Base-by-base conservation (phyloP, 2,113 vertebrate species). In the Rhodinocichla rosea region DNA sequence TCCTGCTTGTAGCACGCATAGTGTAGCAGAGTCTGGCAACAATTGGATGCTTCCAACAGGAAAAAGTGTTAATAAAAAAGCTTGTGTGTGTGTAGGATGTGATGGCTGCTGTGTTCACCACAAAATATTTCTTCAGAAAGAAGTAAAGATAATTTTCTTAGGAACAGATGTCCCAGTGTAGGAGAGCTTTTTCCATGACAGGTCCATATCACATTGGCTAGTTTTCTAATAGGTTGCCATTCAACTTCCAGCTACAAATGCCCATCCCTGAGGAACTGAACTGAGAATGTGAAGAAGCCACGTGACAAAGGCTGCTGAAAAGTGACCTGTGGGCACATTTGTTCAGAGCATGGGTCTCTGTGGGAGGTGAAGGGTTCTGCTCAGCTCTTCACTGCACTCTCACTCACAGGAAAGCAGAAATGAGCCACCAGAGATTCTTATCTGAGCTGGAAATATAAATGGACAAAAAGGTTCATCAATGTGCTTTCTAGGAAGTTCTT, bases 331-430 rank as follows among this genome's bases (percentile, higher is more conserved):
- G 39, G n/a, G 26, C 15, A 67, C 2, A 1, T 39, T 47, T 1
- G 0, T 4, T 5, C 3, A 1, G 5, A 57, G 9, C 8, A 32
- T 5, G n/a, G 33, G 3, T 35, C 8, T 68, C 18, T 49, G 28
- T 33, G 23, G n/a, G 56, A 85, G 27, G 7, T 45, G 15, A 32
- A 82, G 23, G 30, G 10, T 13, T 59, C 39, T 17, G 18, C 1
- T 30, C 2, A 3, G 26, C 14, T 37, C 23, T 69, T 73, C 53
- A 30, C 5, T 79, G 27, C 10, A 37, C 5, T 23, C 14, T 85
- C 40, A 55, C 32, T 77, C 71, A 39, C 4, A 53, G n/a, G 44
- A 85, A 85, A 89, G n/a, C 28, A 85, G n/a, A 93, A 77, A 9
- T 49, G 21, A 86, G 13, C 12, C 17, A 50, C 12, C 67, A 27